Conservation (phyloP, 2,113 vertebrate species). For the Poecile atricapillus region DNA sequence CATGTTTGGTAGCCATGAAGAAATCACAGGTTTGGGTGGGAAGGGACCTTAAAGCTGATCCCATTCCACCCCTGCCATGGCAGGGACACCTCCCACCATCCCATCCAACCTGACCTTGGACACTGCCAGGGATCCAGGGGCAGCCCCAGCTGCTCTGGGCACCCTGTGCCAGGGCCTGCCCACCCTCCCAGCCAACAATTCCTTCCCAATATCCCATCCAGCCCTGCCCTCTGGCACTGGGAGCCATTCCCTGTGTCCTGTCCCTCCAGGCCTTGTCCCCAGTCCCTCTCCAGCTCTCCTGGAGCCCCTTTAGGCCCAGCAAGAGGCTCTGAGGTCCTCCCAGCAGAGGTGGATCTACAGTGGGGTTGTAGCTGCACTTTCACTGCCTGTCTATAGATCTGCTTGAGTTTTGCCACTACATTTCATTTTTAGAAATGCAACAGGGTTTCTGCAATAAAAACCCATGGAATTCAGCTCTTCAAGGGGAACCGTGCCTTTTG, state of each 20-base stretch:
- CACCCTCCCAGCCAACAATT: not conserved
- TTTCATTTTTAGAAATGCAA: not conserved
- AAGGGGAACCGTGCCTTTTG: not conserved
- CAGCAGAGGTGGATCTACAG: not conserved
- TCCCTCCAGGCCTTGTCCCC: not conserved
- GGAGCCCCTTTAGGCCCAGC: not conserved
- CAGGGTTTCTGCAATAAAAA: not conserved
- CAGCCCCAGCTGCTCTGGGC: not conserved
- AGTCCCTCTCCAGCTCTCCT: not conserved
- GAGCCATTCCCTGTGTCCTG: not conserved
- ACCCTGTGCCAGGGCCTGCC: not conserved
- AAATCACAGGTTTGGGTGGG: not conserved
- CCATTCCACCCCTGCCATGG: not conserved
- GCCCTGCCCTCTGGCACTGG: not conserved
- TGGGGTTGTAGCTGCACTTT: not conserved
- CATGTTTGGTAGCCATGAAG: not conserved
- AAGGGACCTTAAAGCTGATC: rapidly evolving
- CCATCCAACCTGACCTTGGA: not conserved
- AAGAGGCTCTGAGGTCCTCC: not conserved
- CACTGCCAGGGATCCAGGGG: not conserved
- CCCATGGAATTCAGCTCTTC: not conserved
- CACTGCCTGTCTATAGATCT: rapidly evolving
- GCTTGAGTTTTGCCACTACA: not conserved
- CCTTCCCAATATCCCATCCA: not conserved
- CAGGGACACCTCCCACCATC: not conserved